Base-by-base conservation (phyloP, 1,140 invertebrate species). In the Phocides pigmalion region DNA sequence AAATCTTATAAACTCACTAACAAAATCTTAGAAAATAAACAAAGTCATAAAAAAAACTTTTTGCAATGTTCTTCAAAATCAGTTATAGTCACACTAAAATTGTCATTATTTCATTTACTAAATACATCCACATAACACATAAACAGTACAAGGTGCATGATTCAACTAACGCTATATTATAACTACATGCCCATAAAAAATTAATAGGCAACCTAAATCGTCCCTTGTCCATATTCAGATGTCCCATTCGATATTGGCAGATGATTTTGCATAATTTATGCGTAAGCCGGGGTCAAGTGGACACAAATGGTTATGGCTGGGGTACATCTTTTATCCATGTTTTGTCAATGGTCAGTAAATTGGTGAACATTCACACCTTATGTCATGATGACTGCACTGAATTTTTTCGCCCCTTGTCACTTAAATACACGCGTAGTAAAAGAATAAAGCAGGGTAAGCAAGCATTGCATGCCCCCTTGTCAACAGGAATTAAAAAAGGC, bases 201-300 rank as follows among this genome's bases (percentile, higher is more conserved):
- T 47, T 61, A 37, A 61, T 47, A 61, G 12, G 17, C 42, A 35
- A 35, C 56, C 17, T 44, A 54, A 61, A 69, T 66, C 44, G 62
- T 62, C 51, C 67, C 53, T 62, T 62, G 56, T 50, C 49, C 53
- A 62, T 76, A 68, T 68, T 66, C 70, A 68, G 28, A 44, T 62
- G 17, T 53, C 58, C 32, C 49, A 66, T 66, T 54, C 59, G 63
- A 53, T 67, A 66, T 76, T 66, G 66, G 68, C 68, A 61, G 69
- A 84, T 88, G 84, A 89, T 89, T 86, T 81, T 83, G 81, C 86
- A 86, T 89, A 89, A 89, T 89, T 87, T 89, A 89, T 87, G 84
- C 84, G 72, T 70, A 25, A 62, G 56, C 59, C 73, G 58, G 86
- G 84, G 84, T 89, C 86, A 87, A 89, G 84, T 87, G 82, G 76